Conservation (phyloP, 2,113 vertebrate genomes). For the Prunella fulvescens region DNA sequence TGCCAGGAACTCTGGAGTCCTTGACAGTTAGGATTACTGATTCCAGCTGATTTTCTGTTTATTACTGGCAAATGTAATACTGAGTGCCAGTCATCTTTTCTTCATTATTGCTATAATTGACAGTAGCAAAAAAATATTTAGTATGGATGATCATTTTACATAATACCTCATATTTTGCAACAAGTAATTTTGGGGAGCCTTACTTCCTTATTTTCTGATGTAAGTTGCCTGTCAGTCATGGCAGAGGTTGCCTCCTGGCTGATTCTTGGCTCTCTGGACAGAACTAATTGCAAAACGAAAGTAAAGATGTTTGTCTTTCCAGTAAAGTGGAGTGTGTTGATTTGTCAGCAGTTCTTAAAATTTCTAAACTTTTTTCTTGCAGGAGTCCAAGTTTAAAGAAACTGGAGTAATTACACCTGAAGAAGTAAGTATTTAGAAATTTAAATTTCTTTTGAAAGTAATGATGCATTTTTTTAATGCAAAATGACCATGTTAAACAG, state of each 20-base stretch:
- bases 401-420: conserved; percentile 98
- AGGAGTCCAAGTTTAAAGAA: conserved; percentile 99
- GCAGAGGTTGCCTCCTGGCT: not conserved
- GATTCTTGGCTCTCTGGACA: not conserved
- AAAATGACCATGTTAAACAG: accelerated
- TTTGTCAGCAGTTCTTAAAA: not conserved
- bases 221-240: not conserved
- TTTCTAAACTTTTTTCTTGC: conserved; percentile 4
- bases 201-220: not conserved
- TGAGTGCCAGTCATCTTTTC: not conserved
- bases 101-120: not conserved
- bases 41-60: not conserved
- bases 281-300: not conserved
- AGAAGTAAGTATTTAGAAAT: conserved; percentile 79
- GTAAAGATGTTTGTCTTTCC: not conserved
- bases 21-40: not conserved
- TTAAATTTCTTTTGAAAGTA: not conserved
- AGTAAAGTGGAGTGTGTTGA: not conserved
- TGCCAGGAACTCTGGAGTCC: not conserved
- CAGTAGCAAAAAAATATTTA: not conserved
- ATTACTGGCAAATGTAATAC: not conserved
- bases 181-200: not conserved
- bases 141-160: not conserved
- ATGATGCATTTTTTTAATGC: not conserved
- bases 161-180: not conserved